A percentile compares a stretch with the other conserved stretches of the same genome.
phyloP scores from a whole-genome alignment of 2,888 invertebrate species.

The Aphodius sticticus region DNA sequence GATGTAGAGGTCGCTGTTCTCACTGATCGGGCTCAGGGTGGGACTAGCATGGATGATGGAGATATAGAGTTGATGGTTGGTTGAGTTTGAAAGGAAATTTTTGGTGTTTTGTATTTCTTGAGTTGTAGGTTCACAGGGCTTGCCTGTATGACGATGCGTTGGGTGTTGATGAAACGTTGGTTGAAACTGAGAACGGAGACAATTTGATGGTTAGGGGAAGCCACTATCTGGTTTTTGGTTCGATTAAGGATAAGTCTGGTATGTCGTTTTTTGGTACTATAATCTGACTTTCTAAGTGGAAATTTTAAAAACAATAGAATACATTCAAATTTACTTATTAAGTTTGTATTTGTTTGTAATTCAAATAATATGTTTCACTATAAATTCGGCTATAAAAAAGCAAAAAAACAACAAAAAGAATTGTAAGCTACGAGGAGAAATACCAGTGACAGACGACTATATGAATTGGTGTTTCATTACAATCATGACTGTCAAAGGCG shows the following conservation, averaged over 20 bases:
- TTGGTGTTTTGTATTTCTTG: background rate
- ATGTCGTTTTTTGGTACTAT: background rate
- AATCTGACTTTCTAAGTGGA: too few relatives aligned
- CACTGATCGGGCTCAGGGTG: conserved; percentile 81
- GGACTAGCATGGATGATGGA: conserved; percentile 74
- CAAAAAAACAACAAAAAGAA: too few relatives aligned
- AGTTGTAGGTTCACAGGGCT: conserved; percentile 70
- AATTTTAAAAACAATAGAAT: too few relatives aligned
- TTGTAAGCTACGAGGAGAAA: too few relatives aligned
- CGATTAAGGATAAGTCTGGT: background rate
- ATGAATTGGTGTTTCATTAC: too few relatives aligned
- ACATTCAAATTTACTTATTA: too few relatives aligned
- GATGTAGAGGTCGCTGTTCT: conserved; percentile 63
- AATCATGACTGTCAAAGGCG: too few relatives aligned
- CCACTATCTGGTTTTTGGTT: conserved; percentile 57
- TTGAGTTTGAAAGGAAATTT: background rate
- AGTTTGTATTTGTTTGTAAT: too few relatives aligned
- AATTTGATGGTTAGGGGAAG: conserved; percentile 67
- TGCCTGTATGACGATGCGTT: conserved; percentile 74
- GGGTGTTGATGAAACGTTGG: conserved; percentile 75
- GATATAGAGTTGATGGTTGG: conserved; percentile 74
- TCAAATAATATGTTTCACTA: too few relatives aligned
- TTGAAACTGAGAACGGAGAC: conserved; percentile 67
- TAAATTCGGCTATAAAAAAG: too few relatives aligned
- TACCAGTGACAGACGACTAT: too few relatives aligned